These are phyloP conservation scores for Ormyrus labotus DNA, from an alignment of 2,888 invertebrate genomes.

Conservation along the genomic window DNA sequence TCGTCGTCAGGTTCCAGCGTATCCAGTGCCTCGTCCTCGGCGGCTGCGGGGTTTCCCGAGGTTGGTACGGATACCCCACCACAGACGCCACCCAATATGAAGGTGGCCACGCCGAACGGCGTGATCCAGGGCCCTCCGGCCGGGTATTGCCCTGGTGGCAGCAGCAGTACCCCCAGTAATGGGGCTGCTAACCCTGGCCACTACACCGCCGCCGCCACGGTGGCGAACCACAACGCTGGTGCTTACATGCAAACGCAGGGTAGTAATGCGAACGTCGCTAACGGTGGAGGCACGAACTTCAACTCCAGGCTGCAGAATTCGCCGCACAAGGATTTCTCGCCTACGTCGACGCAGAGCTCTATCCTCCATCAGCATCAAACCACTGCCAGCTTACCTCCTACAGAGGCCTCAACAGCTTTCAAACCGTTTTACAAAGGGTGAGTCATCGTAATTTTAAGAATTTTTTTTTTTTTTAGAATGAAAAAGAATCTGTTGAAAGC, in stretches of 20 bases:
- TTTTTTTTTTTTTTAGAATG: no score
- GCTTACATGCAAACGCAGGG: conserved; percentile 75
- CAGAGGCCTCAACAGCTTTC: conserved; percentile 81
- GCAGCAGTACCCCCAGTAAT: conserved; percentile 69
- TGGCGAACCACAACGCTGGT: conserved; percentile 75
- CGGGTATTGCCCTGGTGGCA: conserved; percentile 84
- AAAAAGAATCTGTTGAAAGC: no score
- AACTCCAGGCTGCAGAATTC: conserved; percentile 77
- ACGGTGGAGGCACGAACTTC: conserved; percentile 67
- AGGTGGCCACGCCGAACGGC: conserved; percentile 83
- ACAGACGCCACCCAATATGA: conserved; percentile 96
- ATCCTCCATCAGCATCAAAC: conserved; percentile 73
- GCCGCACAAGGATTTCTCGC: conserved; percentile 73
- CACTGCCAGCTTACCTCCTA: conserved; percentile 72
- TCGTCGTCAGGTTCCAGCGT: conserved; percentile 71
- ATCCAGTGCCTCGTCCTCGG: conserved; percentile 81
- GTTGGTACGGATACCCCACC: conserved; percentile 93
- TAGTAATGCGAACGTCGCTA: not conserved
- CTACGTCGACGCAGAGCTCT: conserved; percentile 68
- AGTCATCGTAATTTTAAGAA: conserved; percentile 56
- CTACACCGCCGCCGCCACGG: conserved; percentile 63
- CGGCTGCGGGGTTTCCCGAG: conserved; percentile 89
- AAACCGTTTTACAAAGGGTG: conserved; percentile 95
- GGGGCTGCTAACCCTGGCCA: conserved; percentile 63
- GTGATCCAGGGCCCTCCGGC: conserved; percentile 78